phyloP scores from a whole-genome alignment of 1,140 invertebrate species.

The Zaprionus ornatus region DNA sequence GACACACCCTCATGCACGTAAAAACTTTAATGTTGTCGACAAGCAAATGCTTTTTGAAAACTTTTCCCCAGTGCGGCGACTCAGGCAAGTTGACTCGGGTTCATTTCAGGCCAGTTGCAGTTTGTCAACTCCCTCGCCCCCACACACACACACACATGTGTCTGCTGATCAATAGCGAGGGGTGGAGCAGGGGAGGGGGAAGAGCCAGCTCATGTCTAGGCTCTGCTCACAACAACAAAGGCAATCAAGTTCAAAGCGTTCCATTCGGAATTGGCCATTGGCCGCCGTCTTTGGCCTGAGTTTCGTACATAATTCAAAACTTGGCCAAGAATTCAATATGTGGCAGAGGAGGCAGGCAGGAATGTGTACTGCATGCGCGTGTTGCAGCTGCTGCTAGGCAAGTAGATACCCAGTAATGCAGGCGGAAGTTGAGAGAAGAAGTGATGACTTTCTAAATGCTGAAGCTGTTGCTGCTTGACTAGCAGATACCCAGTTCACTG shows the following conservation, averaged over 20 bases:
- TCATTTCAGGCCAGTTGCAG: constrained; percentile 36
- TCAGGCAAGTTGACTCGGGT: constrained; percentile 33
- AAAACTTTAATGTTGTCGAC: constrained; percentile 61
- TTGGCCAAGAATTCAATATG: constrained; percentile 29
- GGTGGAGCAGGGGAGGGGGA: neutral
- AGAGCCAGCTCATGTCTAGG: constrained; percentile 7
- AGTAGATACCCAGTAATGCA: neutral
- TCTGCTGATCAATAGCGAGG: constrained; percentile 21
- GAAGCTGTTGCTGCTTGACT: neutral
- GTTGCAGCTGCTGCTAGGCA: neutral
- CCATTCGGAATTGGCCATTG: constrained; percentile 23
- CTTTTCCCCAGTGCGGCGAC: constrained; percentile 42
- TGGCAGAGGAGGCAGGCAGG: neutral
- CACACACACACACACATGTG: constrained; percentile 28
- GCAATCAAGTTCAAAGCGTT: constrained; percentile 68
- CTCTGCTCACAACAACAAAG: constrained; percentile 26
- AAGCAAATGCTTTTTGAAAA: constrained; percentile 77
- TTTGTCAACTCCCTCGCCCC: constrained; percentile 4
- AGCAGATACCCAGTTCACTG: neutral
- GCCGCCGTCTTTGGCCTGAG: constrained; percentile 9
- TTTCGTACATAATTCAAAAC: constrained; percentile 44
- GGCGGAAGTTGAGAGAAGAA: neutral
- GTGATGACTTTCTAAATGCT: neutral
- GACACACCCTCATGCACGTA: constrained; percentile 15
- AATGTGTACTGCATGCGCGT: too few species aligned